Percentiles rank a stretch among this genome's conserved stretches.
phyloP scores from a whole-genome alignment of 2,113 vertebrate genomes.

The Saguinus imperator region DNA sequence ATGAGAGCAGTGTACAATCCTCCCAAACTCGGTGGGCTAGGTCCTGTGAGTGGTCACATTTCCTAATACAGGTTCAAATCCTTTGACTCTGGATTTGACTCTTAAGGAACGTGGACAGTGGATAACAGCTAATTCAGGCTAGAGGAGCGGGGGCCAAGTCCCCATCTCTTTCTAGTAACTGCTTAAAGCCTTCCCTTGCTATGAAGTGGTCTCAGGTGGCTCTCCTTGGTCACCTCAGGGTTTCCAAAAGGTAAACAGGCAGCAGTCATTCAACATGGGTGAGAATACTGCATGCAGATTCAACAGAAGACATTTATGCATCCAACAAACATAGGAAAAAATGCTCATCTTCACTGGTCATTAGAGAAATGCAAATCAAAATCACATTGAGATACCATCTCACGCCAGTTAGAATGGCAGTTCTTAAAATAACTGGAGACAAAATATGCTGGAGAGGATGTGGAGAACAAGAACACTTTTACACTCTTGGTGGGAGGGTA shows the following conservation, averaged over 20 bases:
- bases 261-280: not conserved
- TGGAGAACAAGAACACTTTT: no score
- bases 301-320: no score
- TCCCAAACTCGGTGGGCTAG: not conserved
- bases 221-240: not conserved
- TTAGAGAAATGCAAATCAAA: no score
- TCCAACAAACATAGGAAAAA: no score
- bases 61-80: not conserved
- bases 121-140: not conserved
- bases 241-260: not conserved
- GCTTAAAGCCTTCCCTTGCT: not conserved
- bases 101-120: not conserved
- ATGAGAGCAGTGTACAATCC: slow-evolving; percentile 1
- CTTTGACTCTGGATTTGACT: not conserved
- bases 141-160: not conserved
- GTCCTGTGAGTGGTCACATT: not conserved
- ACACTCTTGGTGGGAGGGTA: no score
- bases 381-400: no score
- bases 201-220: not conserved
- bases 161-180: not conserved
- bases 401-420: no score
- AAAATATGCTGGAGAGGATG: no score
- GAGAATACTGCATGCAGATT: slow-evolving; percentile 69
- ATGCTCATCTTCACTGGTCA: no score
- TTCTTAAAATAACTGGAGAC: no score